Evolutionary conservation across 2,888 invertebrate genomes (phyloP), one percentile per base, ranked within the genome.

Genomic region (Sarcophaga subvicina): DNA sequence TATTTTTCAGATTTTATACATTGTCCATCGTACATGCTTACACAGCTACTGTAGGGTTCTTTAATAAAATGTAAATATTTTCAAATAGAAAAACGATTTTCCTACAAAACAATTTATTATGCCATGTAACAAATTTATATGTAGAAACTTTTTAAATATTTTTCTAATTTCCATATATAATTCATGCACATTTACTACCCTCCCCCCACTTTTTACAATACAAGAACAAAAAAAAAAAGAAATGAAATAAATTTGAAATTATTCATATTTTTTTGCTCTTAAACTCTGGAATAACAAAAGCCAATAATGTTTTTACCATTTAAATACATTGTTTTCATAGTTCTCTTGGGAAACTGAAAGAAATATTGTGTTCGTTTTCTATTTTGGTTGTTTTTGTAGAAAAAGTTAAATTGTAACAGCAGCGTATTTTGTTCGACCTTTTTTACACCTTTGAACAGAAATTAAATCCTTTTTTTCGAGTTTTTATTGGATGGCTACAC

Each of bases 11-110:
- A 49, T 49, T 49, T 49, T 14, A 49, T 49, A 12, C 5, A 11
- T 54, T 37, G 37, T 37, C 37, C 37, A 37, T 37, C 37, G 37
- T 37, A 37, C 6, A 37, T 37, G 6, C 6, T 37, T 37, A 37
- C 37, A 6, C 37, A 37, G 37, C 37, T 27, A 37, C 20, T 11
- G 64, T 75, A 63, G 63, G 70, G 49, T 27, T 49, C 5, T 47
- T 47, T 27, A 37, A 80, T 73, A 4, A 59, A 67, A 73, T 73
- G 60, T 20, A 79, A 79, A 78, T 70, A 78, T 80, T 73, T 80
- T 60, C 17, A 66, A 47, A 47, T 66, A 59, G 47, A 62, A 69
- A 75, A 75, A 81, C 8, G 27, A 62, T 75, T 75, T 81, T 3
- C 62, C 17, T 60, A 6, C 12, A 75, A 69, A 47, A 14, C 22